Percentiles rank a stretch among this genome's conserved stretches.
Conservation (phyloP, 2,113 vertebrate species). For the Lycocorax pyrrhopterus region DNA sequence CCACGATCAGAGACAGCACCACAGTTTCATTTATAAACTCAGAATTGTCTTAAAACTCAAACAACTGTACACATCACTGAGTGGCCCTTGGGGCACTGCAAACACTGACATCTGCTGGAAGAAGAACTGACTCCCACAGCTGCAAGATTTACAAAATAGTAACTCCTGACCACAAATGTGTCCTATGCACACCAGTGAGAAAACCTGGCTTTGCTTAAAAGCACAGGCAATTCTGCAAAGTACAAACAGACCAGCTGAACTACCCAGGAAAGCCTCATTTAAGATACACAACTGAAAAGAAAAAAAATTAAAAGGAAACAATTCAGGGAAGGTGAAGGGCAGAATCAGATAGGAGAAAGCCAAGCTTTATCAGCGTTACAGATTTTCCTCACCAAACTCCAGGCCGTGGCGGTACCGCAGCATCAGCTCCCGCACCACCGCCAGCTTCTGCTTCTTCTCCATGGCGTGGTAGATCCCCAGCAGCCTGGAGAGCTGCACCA, state of each 20-base stretch:
- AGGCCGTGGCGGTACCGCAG: constrained; percentile 88
- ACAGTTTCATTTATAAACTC: not conserved
- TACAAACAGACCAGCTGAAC: not conserved
- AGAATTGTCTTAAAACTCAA: not conserved
- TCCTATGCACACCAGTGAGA: not conserved
- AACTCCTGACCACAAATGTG: not conserved
- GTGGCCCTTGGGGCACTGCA: not conserved
- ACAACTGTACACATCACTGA: not conserved
- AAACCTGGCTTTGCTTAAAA: not conserved
- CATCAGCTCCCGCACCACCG: constrained; percentile 84
- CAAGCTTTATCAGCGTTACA: not conserved
- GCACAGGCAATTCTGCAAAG: not conserved
- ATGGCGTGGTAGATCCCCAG: constrained; percentile 88
- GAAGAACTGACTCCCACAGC: not conserved
- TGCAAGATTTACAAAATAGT: not conserved
- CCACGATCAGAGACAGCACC: not conserved
- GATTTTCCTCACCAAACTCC: constrained; percentile 83
- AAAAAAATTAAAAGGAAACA: not conserved
- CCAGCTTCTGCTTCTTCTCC: constrained; percentile 79
- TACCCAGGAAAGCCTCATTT: not conserved
- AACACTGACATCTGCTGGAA: not conserved
- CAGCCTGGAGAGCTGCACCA: constrained; percentile 86
- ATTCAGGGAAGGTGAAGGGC: not conserved
- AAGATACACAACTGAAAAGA: not conserved
- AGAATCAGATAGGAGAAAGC: not conserved